Percentiles rank a stretch among this genome's conserved stretches.
Conservation (phyloP, 2,888 invertebrate genomes). For the Serripes groenlandicus region DNA sequence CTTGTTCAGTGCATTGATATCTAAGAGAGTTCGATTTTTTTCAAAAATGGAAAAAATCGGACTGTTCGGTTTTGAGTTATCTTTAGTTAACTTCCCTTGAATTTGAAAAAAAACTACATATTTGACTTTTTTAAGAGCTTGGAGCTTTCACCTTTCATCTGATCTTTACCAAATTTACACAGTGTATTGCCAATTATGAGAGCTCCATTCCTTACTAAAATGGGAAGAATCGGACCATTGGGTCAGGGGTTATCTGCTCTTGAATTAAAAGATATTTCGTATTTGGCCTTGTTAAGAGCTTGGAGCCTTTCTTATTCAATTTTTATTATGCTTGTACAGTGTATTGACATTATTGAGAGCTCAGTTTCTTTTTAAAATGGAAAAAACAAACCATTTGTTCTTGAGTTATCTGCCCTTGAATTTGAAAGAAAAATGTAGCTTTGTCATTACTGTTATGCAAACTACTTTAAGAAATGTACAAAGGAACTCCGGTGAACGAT, state of each 20-base stretch:
- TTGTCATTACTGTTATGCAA: too few relatives aligned
- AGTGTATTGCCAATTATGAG: slow-evolving; percentile 4
- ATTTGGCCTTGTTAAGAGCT: neutral
- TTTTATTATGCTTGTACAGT: neutral
- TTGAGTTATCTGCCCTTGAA: slow-evolving; percentile 7
- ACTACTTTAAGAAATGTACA: too few relatives aligned
- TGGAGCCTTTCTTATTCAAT: neutral
- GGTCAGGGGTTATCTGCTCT: neutral
- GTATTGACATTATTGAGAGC: slow-evolving; percentile 11
- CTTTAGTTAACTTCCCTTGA: slow-evolving; percentile 13
- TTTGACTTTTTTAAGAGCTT: neutral
- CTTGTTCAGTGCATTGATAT: neutral
- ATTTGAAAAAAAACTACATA: neutral
- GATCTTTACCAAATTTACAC: neutral
- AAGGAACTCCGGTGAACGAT: too few relatives aligned
- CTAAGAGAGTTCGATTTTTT: slow-evolving; percentile 15
- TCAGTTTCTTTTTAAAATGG: slow-evolving; percentile 19
- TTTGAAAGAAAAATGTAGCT: neutral
- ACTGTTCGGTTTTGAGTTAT: neutral
- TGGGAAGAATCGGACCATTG: neutral
- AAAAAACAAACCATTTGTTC: neutral
- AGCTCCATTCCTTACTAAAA: slow-evolving; percentile 20
- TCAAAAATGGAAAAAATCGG: slow-evolving; percentile 2
- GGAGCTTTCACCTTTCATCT: neutral
- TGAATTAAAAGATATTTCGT: neutral